Evolutionary conservation across 2,797 vertebrate genomes (phyloP).

Genomic region (Anolis apletophallus): DNA sequence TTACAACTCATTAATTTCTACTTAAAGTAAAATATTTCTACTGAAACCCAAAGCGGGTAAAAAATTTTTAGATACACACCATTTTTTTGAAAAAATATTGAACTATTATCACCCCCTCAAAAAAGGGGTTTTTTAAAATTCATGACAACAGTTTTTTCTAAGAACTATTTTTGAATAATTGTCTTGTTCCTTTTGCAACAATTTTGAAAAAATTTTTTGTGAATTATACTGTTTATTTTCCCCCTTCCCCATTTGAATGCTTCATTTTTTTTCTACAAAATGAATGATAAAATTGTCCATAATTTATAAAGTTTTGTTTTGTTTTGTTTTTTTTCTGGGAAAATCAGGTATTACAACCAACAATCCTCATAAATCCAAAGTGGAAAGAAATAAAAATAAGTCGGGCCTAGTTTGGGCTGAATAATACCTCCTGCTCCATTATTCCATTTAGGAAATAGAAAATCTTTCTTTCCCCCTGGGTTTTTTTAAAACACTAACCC

Average conservation of each 20-base stretch:
- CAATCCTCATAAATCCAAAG: constrained; percentile 41
- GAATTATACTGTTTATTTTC: not conserved
- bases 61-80: constrained; percentile 9
- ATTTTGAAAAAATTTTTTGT: constrained; percentile 41
- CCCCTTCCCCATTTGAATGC: constrained; percentile 11
- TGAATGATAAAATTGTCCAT: constrained; percentile 44
- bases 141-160: not conserved
- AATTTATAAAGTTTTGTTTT: constrained; percentile 11
- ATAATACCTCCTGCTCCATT: constrained; percentile 22
- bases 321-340: not conserved
- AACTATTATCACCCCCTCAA: not conserved
- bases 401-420: constrained; percentile 17
- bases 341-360: constrained; percentile 45
- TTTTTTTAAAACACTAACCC: too few species aligned
- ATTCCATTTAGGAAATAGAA: constrained; percentile 15
- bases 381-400: constrained; percentile 53
- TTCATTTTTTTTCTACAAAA: constrained; percentile 43
- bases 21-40: not conserved
- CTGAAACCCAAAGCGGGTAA: constrained; percentile 22
- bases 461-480: too few species aligned
- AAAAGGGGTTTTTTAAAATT: constrained; percentile 21
- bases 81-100: constrained; percentile 31
- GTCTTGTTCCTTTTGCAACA: constrained; percentile 36
- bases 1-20: too few species aligned
- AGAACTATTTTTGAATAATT: constrained; percentile 32